Percentiles rank a stretch among this genome's conserved stretches.
phyloP scores from a whole-genome alignment of 2,797 vertebrate species.

The Rhodeus uyekii region DNA sequence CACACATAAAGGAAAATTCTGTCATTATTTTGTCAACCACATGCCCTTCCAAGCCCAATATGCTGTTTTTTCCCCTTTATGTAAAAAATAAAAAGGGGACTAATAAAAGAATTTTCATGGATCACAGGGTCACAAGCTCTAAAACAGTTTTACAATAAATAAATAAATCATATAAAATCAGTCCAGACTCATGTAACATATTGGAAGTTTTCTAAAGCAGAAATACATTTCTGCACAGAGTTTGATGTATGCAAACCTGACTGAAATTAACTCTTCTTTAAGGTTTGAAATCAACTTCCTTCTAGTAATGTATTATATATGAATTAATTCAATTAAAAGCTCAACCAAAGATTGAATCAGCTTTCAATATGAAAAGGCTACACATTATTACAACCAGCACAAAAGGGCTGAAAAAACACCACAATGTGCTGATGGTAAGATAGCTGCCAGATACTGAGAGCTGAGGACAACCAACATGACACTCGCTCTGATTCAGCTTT shows the following conservation, averaged over 20 bases:
- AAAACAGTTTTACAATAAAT: background rate
- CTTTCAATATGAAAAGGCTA: background rate
- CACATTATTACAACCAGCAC: constrained; percentile 7
- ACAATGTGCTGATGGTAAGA: constrained; percentile 35
- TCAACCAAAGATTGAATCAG: background rate
- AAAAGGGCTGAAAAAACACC: constrained; percentile 20
- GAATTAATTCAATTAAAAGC: background rate
- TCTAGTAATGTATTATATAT: background rate
- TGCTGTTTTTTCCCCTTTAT: background rate
- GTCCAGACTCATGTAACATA: background rate
- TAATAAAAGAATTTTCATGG: background rate
- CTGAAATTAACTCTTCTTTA: background rate
- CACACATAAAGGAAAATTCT: background rate
- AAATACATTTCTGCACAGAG: background rate
- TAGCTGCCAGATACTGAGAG: constrained; percentile 23
- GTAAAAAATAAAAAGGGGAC: background rate
- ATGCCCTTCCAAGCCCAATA: background rate
- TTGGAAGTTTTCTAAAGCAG: background rate
- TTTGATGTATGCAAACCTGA: background rate
- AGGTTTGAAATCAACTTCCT: background rate
- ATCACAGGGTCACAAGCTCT: background rate
- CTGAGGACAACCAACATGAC: constrained; percentile 36
- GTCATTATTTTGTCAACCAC: background rate
- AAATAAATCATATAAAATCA: background rate
- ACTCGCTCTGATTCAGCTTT: constrained; percentile 48